Evolutionary conservation across 1,140 invertebrate genomes (phyloP).

Genomic region (Magallana gigas): DNA sequence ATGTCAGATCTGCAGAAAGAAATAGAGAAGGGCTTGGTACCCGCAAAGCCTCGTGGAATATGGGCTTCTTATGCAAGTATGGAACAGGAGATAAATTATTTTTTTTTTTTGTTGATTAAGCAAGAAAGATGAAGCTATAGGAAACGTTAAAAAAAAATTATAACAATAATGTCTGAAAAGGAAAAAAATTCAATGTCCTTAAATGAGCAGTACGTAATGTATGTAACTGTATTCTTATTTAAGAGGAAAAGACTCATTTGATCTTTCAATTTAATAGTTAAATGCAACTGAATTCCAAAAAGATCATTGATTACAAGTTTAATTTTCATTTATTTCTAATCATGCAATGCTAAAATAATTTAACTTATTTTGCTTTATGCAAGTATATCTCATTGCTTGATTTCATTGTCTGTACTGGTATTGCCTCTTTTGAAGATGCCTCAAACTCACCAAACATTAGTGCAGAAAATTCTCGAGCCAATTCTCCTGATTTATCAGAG

Average conservation of each 20-base stretch:
- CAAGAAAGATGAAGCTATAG: too few species aligned
- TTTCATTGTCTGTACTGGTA: too few species aligned
- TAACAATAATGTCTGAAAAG: too few species aligned
- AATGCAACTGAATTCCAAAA: neutral
- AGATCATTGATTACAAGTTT: neutral
- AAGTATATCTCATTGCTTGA: too few species aligned
- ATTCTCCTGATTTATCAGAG: neutral
- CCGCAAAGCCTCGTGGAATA: constrained; percentile 82
- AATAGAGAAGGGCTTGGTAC: constrained; percentile 85
- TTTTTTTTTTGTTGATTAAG: too few species aligned
- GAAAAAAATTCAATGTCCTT: too few species aligned
- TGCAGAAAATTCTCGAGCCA: constrained; percentile 5
- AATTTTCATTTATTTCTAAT: neutral
- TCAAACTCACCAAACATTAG: neutral
- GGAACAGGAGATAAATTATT: neutral
- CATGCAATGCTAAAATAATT: too few species aligned
- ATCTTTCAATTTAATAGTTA: neutral
- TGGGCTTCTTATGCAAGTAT: constrained; percentile 70
- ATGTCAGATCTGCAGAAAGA: constrained; percentile 78
- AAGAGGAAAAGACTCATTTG: neutral
- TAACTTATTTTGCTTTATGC: too few species aligned
- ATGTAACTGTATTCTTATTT: too few species aligned
- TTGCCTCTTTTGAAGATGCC: neutral
- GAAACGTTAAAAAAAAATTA: too few species aligned
- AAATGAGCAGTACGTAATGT: too few species aligned